Evolutionary conservation across 2,888 invertebrate genomes (phyloP).

Genomic region (Stictocephala bisonia): DNA sequence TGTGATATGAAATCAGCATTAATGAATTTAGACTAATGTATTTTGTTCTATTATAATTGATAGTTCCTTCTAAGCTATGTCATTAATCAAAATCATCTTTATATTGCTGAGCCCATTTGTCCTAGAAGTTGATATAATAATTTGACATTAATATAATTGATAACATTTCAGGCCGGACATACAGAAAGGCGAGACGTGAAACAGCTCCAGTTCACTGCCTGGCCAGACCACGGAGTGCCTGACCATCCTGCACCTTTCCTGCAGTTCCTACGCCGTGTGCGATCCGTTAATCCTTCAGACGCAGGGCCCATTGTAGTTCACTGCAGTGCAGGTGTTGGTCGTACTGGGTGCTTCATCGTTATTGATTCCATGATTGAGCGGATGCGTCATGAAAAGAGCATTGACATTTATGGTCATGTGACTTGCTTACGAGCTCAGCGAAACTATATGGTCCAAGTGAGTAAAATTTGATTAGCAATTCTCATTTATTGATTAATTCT

Average conservation of each 20-base stretch:
- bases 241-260: constrained; percentile 99
- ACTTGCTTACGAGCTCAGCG: constrained; percentile 97
- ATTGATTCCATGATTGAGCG: constrained; percentile 99
- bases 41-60: too few species aligned
- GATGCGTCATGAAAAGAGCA: constrained; percentile 96
- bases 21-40: too few species aligned
- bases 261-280: constrained; percentile 87
- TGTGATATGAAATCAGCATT: too few species aligned
- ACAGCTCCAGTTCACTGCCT: constrained; percentile 98
- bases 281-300: constrained; percentile 63
- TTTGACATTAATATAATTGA: too few species aligned
- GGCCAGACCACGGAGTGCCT: constrained; percentile 99
- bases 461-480: too few species aligned
- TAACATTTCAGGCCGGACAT: constrained; percentile 73
- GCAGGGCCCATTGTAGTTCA: constrained; percentile 64
- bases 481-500: background rate
- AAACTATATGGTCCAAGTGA: constrained; percentile 94
- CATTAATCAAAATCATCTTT: too few species aligned
- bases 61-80: too few species aligned
- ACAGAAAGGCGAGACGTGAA: constrained; percentile 94
- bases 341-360: constrained; percentile 97
- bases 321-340: constrained; percentile 83
- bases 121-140: too few species aligned
- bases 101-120: too few species aligned
- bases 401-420: constrained; percentile 99